phyloP scores from a whole-genome alignment of 2,888 invertebrate genomes.

The Heliconius ismenius region DNA sequence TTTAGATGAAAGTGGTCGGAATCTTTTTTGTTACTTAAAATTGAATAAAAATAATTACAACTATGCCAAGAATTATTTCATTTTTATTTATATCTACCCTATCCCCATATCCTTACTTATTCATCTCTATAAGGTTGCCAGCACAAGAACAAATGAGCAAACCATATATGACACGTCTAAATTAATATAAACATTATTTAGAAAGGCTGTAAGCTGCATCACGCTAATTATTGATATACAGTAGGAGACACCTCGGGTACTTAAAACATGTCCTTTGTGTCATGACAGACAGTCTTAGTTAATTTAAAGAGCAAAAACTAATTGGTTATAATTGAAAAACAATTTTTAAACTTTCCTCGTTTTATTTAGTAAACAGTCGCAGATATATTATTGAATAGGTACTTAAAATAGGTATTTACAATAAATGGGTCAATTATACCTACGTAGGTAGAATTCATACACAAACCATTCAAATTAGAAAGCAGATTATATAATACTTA shows the following conservation, averaged over 20 bases:
- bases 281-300: background rate
- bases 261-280: no score
- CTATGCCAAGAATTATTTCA: constrained; percentile 76
- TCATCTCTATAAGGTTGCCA: background rate
- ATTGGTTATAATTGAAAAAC: constrained; percentile 22
- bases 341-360: constrained; percentile 45
- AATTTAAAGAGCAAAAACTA: background rate
- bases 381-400: constrained; percentile 73
- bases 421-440: constrained; percentile 72
- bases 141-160: no score
- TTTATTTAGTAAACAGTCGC: constrained; percentile 80
- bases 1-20: constrained; percentile 74
- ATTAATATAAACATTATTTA: no score
- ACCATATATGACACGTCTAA: no score
- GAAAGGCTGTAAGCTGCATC: background rate
- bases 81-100: constrained; percentile 58
- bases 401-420: constrained; percentile 80
- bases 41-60: constrained; percentile 81
- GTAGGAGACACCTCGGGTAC: no score
- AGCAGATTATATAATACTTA: constrained; percentile 63
- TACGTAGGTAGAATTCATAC: constrained; percentile 80
- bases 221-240: no score
- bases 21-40: constrained; percentile 81
- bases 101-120: background rate
- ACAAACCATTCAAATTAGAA: constrained; percentile 77